Evolutionary conservation across 2,888 invertebrate genomes (phyloP), one percentile per base, ranked within the genome.

Genomic region (Drosophila putrida): DNA sequence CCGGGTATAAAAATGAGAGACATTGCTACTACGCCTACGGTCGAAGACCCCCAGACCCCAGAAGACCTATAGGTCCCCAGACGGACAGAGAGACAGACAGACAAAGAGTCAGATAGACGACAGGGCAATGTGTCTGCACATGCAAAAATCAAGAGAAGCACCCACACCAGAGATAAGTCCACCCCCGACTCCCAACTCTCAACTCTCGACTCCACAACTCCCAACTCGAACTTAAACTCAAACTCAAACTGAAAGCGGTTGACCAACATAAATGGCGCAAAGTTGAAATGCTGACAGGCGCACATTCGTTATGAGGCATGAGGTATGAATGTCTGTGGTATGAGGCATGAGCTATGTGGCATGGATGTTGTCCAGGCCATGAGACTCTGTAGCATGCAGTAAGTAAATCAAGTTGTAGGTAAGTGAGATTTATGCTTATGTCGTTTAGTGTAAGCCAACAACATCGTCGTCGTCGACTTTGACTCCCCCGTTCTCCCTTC

Each of bases 261-360:
- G 90, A 90, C 89, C 89, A 90, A 90, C 90, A 88, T 90, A 88
- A 88, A 88, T 88, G 88, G 90, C 88, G 89, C 88, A 89, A 88
- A 87, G 90, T 88, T 89, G 89, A 90, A 90, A 90, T 89, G 88
- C 85, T 90, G 88, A 88, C 90, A 90, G 88, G 75, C 78, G 75
- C 84, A 89, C 90, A 90, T 90, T 87, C 88, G 90, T 88, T 90
- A 88, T 79, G 75, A 76, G 63, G 76, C 44, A 50, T 51, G 53
- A 58, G 51, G 47, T 44, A 53, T 54, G 39, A 39, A 47, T 38
- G 47, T 44, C 15, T 54, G 31, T 11, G 54, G 54, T 31, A 25
- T 43, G 49, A 43, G 36, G 71, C 77, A 71, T 71, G 59, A 50
- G 71, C 51, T 47, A 73, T 72, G 70, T 60, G 63, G 64, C 53